phyloP scores from a whole-genome alignment of 2,888 invertebrate species.

The Latrodectus hesperus region DNA sequence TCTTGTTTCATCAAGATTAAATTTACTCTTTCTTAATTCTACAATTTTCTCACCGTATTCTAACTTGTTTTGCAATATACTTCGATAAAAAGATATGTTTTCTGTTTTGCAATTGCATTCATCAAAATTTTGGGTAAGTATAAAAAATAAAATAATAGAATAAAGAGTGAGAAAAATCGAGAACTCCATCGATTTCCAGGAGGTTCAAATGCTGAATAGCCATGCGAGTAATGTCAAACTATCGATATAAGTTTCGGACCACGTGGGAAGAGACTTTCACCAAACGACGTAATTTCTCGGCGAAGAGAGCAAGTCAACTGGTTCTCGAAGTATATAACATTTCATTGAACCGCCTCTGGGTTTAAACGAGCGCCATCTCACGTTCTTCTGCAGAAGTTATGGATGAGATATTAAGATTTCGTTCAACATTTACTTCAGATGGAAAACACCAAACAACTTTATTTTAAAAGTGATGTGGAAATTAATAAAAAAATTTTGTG shows the following conservation, averaged over 20 bases:
- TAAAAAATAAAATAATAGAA: not conserved
- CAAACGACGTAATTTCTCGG: not conserved
- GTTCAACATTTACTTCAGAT: too few relatives aligned
- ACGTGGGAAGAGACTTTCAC: not conserved
- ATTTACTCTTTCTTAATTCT: too few relatives aligned
- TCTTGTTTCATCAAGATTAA: not conserved
- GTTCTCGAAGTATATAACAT: not conserved
- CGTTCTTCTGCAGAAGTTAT: not conserved
- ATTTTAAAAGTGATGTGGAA: too few relatives aligned
- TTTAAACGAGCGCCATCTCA: not conserved
- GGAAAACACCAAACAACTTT: too few relatives aligned
- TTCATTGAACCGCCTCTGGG: conserved; percentile 5
- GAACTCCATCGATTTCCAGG: not conserved
- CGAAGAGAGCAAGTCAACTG: not conserved
- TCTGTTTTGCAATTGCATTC: too few relatives aligned
- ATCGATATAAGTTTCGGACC: not conserved
- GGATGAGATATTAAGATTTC: too few relatives aligned
- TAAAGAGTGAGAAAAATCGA: not conserved
- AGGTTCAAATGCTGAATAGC: not conserved
- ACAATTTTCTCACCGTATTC: too few relatives aligned
- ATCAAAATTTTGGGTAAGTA: not conserved
- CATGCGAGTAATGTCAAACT: not conserved
- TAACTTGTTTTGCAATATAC: too few relatives aligned
- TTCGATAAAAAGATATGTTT: too few relatives aligned
- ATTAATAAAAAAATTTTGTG: too few relatives aligned